Evolutionary conservation across 2,113 vertebrate species (phyloP).

Genomic region (Corythornis madagascariensis): DNA sequence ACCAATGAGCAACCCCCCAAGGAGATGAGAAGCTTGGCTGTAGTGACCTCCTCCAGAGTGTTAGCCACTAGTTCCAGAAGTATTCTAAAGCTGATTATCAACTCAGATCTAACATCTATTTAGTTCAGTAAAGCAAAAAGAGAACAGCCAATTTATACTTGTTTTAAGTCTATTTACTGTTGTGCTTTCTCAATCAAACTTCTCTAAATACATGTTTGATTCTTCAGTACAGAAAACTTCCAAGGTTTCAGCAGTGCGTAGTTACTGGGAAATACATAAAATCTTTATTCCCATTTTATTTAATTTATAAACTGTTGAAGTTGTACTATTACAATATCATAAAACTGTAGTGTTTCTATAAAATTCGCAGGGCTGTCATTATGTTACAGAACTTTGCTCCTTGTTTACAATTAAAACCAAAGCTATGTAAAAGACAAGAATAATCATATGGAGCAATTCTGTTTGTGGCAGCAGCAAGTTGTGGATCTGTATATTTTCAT

Average conservation of each 20-base stretch:
- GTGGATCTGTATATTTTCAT: neutral
- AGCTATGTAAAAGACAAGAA: neutral
- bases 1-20: neutral
- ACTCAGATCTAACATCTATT: neutral
- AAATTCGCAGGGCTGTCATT: neutral
- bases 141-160: neutral
- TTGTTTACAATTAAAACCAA: neutral
- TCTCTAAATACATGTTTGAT: neutral
- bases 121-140: neutral
- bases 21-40: neutral
- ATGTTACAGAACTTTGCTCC: neutral
- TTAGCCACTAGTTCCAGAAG: neutral
- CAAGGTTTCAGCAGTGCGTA: neutral
- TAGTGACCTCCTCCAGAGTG: neutral
- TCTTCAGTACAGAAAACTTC: neutral
- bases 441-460: neutral
- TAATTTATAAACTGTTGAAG: neutral
- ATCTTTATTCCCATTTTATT: neutral
- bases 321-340: neutral
- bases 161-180: neutral
- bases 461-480: neutral
- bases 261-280: neutral
- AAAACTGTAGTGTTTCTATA: neutral
- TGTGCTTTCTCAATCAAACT: neutral
- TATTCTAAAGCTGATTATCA: neutral